Percentiles rank a stretch among this genome's conserved stretches.
phyloP scores from a whole-genome alignment of 1,140 invertebrate genomes.

The Drosophila elegans region DNA sequence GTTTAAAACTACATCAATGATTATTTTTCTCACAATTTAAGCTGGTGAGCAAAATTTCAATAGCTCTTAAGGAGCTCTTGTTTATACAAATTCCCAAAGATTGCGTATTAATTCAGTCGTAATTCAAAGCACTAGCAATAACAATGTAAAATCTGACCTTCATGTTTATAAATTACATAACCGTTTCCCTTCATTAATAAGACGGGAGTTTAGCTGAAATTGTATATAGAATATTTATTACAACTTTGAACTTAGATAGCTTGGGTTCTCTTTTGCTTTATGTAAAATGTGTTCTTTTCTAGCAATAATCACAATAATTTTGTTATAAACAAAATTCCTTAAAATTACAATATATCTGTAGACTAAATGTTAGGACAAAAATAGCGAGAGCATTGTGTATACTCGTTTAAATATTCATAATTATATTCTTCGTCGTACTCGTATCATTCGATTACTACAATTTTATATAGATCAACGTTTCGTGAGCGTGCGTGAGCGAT shows the following conservation, averaged over 20 bases:
- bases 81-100: neutral
- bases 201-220: slow-evolving; percentile 18
- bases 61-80: neutral
- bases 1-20: too few relatives aligned
- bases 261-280: slow-evolving; percentile 67
- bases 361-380: slow-evolving; percentile 81
- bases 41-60: neutral
- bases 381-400: slow-evolving; percentile 71
- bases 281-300: slow-evolving; percentile 83
- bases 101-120: neutral
- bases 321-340: slow-evolving; percentile 83
- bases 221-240: slow-evolving; percentile 75
- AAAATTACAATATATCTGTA: slow-evolving; percentile 78
- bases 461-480: slow-evolving; percentile 69
- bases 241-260: slow-evolving; percentile 79
- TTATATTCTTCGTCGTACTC: slow-evolving; percentile 29
- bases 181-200: slow-evolving; percentile 8
- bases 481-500: slow-evolving; percentile 56
- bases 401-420: slow-evolving; percentile 52
- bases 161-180: neutral
- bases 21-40: neutral
- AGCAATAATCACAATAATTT: slow-evolving; percentile 84
- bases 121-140: neutral
- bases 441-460: slow-evolving; percentile 74
- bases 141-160: neutral